Evolutionary conservation across 2,888 invertebrate genomes (phyloP), one percentile per base, ranked within the genome.

Genomic region (Eupithecia subfuscata): DNA sequence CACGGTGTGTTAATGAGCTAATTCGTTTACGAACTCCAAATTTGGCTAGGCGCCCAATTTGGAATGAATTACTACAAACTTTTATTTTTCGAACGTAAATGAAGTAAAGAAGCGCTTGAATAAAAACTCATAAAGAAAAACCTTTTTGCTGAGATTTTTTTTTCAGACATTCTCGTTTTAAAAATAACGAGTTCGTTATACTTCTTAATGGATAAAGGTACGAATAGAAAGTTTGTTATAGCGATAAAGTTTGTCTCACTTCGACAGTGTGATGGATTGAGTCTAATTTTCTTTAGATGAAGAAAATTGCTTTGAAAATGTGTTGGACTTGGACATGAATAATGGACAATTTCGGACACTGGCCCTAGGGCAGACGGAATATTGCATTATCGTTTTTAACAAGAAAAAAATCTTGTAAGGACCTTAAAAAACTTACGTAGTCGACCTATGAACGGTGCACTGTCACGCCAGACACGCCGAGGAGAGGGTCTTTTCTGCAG

Each of bases 1-100:
- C 79, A 80, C 78, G 80, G 78, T 75, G 82, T 82, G 81, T 77
- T 82, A 83, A 83, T 81, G 82, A 78, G 81, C 75, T 82, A 82
- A 82, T 78, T 77, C 78, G 75, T 80, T 76, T 80, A 82, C 80
- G 76, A 76, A 71, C 25, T 60, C 60, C 6, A 25, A 60, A 60
- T 60, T 60, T 25, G 5, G 22, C 14, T 25, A 14, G 74, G 77
- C 75, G 78, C 73, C 71, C 77, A 78, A 79, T 75, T 81, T 77
- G 69, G 73, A 67, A 74, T 71, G 34, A 67, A 65, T 63, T 22
- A 48, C 43, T 25, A 7, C 56, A 71, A 75, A 73, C 73, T 75
- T 75, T 75, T 75, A 72, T 75, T 71, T 52, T 67, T 22, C 14
- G 11, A n/a, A 65, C 40, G n/a, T 73, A 77, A 68, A 70, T 73